Base-by-base conservation (phyloP, 2,113 vertebrate species). In the Nerophis lumbriciformis region DNA sequence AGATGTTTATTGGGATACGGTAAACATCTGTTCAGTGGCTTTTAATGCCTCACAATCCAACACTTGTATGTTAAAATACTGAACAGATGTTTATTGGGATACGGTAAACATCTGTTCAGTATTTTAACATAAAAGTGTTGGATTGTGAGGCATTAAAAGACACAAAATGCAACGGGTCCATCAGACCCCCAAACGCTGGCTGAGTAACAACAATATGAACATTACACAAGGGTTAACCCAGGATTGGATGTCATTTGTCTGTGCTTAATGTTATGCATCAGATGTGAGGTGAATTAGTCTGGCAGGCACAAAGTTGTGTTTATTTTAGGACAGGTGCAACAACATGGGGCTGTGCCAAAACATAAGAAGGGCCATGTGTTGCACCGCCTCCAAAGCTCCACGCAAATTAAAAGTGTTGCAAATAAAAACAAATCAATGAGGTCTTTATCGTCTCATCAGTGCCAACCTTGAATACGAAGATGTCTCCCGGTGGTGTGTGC, bases 371-470 rank as follows among this genome's bases (percentile, higher is more conserved):
- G 11, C 19, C 42, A 28, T 52, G 11, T 52, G 19, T 52, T 35
- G 50, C 3, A 1, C 8, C 15, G n/a, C 65, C 57, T 70, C 1
- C 5, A 48, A 53, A 28, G 56, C 47, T 5, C 62, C 16, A 35
- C 14, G 4, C 21, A 5, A 28, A 52, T 52, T 28, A 28, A 52
- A 35, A 52, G 10, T 28, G 21, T 35, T 6, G 28, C 28, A 10
- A 52, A 28, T 52, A 16, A 52, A 42, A 42, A 53, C 21, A 53
- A 53, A 49, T 59, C 50, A 65, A 39, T 53, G n/a, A 47, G 38
- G 11, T 75, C 35, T 60, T 70, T 59, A 66, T 51, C 21, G 59
- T 35, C 61, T 54, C 65, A 56, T 39, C 80, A 76, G 77, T 38
- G 53, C 65, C 47, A 49, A 63, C 54, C 65, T 45, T 44, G 16